Base-by-base conservation (phyloP, 2,113 vertebrate species). In the Oryzias celebensis region DNA sequence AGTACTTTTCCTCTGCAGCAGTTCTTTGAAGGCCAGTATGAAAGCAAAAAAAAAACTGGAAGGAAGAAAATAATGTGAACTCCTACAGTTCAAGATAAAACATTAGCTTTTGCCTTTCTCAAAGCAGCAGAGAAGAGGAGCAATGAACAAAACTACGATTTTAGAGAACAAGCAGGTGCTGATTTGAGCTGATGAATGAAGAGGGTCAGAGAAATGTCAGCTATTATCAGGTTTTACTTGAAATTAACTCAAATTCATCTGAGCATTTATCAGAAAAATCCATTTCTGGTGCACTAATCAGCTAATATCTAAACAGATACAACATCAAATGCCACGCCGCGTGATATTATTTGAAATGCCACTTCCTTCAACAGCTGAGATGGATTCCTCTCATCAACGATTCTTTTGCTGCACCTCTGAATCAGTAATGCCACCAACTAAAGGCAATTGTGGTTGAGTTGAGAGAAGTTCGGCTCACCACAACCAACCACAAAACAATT, bases 371-470 rank as follows among this genome's bases (percentile, higher is more conserved):
- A 62, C 16, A 26, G 14, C 44, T 36, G 50, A 48, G 49, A 67
- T 59, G 47, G 15, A 6, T 15, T 51, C 4, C 51, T 56, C 15
- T 71, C 58, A 36, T 73, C 24, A 20, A 59, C n/a, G 17, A 67
- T 74, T 5, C 45, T 3, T 59, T 56, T 26, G 51, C 44, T 71
- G 62, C 59, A 62, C 72, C 60, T 74, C 23, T 20, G 59, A 68
- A 78, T 73, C 52, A 45, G 42, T 43, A 10, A 18, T 58, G 53
- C 28, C 2, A 78, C 51, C 55, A 69, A 52, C 42, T 2, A 12
- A 62, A 74, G 72, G 80, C 83, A 65, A 87, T 85, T 66, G 60
- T 45, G 52, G 71, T 79, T 78, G 74, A 75, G 59, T 60, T 77
- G 75, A 76, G 65, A 71, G 48, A 74, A 75, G 60, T 81, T 73